A percentile compares a stretch with the other conserved stretches of the same genome.
Evolutionary conservation across 1,140 invertebrate species (phyloP).

Genomic region (Trachymyrmex septentrionalis): DNA sequence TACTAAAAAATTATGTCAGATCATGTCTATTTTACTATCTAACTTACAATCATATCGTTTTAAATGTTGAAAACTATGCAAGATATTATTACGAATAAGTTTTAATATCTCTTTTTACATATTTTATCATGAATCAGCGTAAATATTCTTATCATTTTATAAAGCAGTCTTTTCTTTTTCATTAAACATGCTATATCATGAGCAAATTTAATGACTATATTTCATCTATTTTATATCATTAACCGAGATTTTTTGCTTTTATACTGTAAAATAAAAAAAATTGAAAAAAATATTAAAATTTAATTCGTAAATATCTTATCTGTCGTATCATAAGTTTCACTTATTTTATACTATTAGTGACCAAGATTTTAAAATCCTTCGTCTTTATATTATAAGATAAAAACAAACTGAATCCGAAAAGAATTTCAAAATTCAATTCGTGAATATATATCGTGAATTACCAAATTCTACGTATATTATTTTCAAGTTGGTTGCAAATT

Average conservation of each 20-base stretch:
- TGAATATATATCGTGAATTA: background rate
- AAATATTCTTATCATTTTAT: conserved; percentile 42
- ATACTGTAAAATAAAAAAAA: background rate
- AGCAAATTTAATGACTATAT: background rate
- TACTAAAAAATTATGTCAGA: conserved; percentile 5
- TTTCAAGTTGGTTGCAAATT: conserved; percentile 46
- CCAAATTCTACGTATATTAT: background rate
- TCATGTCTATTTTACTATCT: conserved; percentile 40
- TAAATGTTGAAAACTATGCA: conserved; percentile 17
- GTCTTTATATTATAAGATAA: background rate
- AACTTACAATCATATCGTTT: conserved; percentile 16
- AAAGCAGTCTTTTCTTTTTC: background rate
- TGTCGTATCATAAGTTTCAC: background rate
- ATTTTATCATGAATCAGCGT: background rate
- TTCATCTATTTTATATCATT: background rate
- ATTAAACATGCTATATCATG: background rate
- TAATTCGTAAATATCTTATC: background rate
- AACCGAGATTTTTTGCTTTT: background rate
- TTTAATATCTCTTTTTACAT: background rate
- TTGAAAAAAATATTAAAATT: background rate
- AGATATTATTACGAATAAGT: conserved; percentile 35
- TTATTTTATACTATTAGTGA: background rate
- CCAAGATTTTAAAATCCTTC: background rate
- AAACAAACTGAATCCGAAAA: background rate
- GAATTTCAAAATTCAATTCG: background rate